Base-by-base conservation (phyloP, 1,140 invertebrate genomes). In the Drosophila micromelanica region DNA sequence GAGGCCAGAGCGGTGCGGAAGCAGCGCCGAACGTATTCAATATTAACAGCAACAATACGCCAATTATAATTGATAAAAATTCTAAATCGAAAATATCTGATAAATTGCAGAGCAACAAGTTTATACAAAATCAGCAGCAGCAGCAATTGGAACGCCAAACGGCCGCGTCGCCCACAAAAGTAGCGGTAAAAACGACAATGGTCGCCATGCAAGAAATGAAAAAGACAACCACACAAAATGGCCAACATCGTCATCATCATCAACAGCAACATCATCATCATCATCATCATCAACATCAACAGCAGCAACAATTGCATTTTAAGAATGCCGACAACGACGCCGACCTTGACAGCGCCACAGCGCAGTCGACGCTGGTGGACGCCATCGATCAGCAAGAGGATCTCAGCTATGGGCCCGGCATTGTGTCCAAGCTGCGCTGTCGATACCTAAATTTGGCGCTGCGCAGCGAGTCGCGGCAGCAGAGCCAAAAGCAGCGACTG, bases 361-460 rank as follows among this genome's bases (percentile, higher is more conserved):
- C 45, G 49, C 32, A 46, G 38, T 30, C 49, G 15, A 59, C 37
- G 48, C 60, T 15, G 42, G 12, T 32, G 32, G 54, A 17, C 20
- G 30, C 5, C 46, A 27, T 38, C n/a, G 37, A 43, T 13, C 37
- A 55, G 8, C 30, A 67, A 55, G 96, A 97, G 92, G 97, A 98
- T 82, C 92, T 98, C 15, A 95, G 96, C 76, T 98, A 98, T 93
- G 97, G 97, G 0, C 97, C 97, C 8, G 97, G 97, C 6, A 98
- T 98, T 80, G 97, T 98, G 4, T 97, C 96, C 76, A 96, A 96
- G 81, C 93, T 98, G 45, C 95, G 96, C 85, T 96, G 96, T 84
- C 96, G 96, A 78, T 98, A 97, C 91, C 93, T 98, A 61, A 97
- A 96, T 84, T 93, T 98, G 38, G 96, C 96, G 2, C 92, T 97